Conservation (phyloP, 2,888 invertebrate species). For the Marronus borbonicus region DNA sequence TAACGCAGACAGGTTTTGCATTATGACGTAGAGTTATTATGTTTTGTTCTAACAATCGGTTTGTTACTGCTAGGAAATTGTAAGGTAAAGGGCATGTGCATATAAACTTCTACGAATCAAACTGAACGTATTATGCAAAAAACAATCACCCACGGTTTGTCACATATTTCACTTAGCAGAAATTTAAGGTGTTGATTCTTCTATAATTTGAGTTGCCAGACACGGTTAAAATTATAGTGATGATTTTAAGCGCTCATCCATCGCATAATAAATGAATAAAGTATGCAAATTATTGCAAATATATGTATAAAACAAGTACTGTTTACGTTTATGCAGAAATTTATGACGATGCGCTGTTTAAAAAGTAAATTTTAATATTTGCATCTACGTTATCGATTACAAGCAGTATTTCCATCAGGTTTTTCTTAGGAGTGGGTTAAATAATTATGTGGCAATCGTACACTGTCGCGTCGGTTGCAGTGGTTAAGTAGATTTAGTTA, state of each 20-base stretch:
- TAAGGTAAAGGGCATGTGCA: neutral
- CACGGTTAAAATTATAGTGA: constrained; percentile 30
- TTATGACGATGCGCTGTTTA: neutral
- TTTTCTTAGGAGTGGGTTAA: too few relatives aligned
- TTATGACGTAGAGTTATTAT: too few relatives aligned
- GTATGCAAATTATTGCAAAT: constrained; percentile 24
- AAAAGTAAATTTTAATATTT: neutral
- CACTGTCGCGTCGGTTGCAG: too few relatives aligned
- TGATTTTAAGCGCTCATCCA: constrained; percentile 25
- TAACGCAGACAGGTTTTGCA: too few relatives aligned
- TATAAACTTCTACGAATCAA: constrained; percentile 19
- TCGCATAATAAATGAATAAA: constrained; percentile 26
- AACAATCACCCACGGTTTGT: constrained; percentile 20
- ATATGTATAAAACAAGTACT: neutral
- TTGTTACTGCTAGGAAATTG: neutral
- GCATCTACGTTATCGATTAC: neutral
- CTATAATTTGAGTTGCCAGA: constrained; percentile 26
- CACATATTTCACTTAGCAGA: constrained; percentile 32
- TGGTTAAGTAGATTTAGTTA: too few relatives aligned
- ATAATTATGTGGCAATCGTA: too few relatives aligned
- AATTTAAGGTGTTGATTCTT: constrained; percentile 31
- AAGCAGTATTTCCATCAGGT: too few relatives aligned
- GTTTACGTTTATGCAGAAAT: constrained; percentile 10
- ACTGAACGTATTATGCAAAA: constrained; percentile 22
- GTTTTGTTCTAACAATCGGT: neutral